A percentile compares a stretch with the other conserved stretches of the same genome.
phyloP scores from a whole-genome alignment of 2,113 vertebrate genomes.

The human (Homo sapiens) region DNA sequence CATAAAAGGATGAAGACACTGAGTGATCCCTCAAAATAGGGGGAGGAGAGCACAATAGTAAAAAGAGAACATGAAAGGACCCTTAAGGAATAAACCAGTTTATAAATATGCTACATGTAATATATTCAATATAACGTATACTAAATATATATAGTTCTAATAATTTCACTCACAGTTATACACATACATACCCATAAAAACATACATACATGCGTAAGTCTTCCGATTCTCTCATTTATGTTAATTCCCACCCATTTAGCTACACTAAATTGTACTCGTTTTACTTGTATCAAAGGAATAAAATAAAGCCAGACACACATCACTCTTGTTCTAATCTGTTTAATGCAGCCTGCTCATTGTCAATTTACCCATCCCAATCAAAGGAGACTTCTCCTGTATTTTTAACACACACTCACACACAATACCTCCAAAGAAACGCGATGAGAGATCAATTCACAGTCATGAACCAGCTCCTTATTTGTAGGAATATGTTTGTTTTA shows the following conservation, averaged over 20 bases:
- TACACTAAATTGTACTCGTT: not conserved
- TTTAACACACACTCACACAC: not conserved
- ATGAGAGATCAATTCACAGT: not conserved
- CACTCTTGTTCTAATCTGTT: not conserved
- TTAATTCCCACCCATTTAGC: not conserved
- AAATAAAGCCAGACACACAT: not conserved
- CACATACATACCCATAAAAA: not conserved
- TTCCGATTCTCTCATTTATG: not conserved
- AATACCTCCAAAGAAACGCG: not conserved
- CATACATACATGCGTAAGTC: too few relatives aligned
- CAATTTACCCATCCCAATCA: too few relatives aligned
- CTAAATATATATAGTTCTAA: not conserved
- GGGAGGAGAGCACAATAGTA: not conserved
- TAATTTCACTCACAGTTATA: not conserved
- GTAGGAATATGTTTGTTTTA: not conserved
- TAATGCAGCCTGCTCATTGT: not conserved
- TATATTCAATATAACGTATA: not conserved
- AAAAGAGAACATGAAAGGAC: not conserved
- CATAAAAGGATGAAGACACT: not conserved
- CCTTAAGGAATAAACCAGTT: not conserved
- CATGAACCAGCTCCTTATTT: not conserved
- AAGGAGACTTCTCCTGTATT: not conserved
- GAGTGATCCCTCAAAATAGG: not conserved
- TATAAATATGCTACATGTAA: not conserved
- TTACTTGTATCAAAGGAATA: not conserved